A percentile compares a stretch with the other conserved stretches of the same genome.
Conservation (phyloP, 2,888 invertebrate species). For the Hypsopygia costalis region DNA sequence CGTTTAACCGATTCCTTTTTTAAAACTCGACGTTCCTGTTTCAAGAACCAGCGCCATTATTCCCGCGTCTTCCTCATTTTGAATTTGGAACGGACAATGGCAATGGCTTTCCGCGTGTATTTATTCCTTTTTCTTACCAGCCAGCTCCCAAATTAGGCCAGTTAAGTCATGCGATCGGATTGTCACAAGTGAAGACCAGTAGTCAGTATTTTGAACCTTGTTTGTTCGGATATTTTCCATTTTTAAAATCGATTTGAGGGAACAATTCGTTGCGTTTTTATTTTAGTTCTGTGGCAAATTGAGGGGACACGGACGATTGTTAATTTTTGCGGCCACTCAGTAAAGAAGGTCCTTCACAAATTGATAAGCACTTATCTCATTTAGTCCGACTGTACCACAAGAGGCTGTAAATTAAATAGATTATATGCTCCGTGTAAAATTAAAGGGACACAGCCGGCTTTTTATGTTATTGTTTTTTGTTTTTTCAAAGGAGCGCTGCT, state of each 20-base stretch:
- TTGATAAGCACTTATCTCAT: conserved; percentile 50
- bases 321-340: conserved; percentile 46
- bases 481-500: conserved; percentile 23
- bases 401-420: conserved; percentile 50
- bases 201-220: conserved; percentile 42
- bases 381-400: conserved; percentile 33
- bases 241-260: conserved; percentile 42
- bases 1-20: conserved; percentile 74
- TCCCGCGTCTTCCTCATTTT: conserved; percentile 74
- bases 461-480: conserved; percentile 30
- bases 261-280: conserved; percentile 55
- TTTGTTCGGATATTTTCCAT: conserved; percentile 43
- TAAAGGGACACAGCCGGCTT: conserved; percentile 30
- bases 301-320: conserved; percentile 32
- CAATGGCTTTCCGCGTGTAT: conserved; percentile 48
- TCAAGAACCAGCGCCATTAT: conserved; percentile 69
- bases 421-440: conserved; percentile 33
- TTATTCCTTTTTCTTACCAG: conserved; percentile 29
- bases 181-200: conserved; percentile 68
- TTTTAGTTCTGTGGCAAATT: conserved; percentile 65
- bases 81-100: conserved; percentile 72
- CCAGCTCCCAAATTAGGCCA: conserved; percentile 55
- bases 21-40: conserved; percentile 74
- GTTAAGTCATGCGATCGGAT: conserved; percentile 55
- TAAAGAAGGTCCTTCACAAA: conserved; percentile 39